Percentiles rank a stretch among this genome's conserved stretches.
phyloP scores from a whole-genome alignment of 1,140 invertebrate species.

The Drosophila ercepeae region DNA sequence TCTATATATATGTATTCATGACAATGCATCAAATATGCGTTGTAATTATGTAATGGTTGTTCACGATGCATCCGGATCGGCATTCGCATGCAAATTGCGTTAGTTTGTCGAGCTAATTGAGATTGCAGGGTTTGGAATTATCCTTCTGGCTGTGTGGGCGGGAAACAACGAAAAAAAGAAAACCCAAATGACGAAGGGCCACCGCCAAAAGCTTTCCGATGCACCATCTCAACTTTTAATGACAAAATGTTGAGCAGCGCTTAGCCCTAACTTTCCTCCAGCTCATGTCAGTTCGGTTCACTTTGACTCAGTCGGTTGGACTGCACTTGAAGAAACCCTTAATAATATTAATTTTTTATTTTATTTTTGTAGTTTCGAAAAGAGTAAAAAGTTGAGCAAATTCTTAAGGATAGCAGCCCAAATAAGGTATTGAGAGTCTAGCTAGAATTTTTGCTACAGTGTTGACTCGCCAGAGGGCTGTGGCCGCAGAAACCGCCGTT shows the following conservation, averaged over 20 bases:
- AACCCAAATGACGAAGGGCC: neutral
- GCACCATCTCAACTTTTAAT: slow-evolving; percentile 64
- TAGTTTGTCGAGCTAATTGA: slow-evolving; percentile 22
- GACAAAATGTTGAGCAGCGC: slow-evolving; percentile 53
- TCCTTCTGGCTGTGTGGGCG: neutral
- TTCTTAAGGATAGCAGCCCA: no score
- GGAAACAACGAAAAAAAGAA: neutral
- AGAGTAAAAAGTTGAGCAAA: neutral
- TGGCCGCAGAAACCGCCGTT: slow-evolving; percentile 59
- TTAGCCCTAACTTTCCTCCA: slow-evolving; percentile 51
- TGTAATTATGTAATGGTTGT: slow-evolving; percentile 70
- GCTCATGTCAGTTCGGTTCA: slow-evolving; percentile 25
- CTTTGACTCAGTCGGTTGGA: slow-evolving; percentile 14
- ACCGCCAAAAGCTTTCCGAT: slow-evolving; percentile 40
- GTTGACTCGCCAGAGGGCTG: slow-evolving; percentile 15
- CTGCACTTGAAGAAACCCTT: slow-evolving; percentile 2
- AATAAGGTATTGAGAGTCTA: no score
- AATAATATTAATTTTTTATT: neutral
- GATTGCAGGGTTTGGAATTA: slow-evolving; percentile 13
- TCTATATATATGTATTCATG: slow-evolving; percentile 18
- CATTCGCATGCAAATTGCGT: slow-evolving; percentile 38
- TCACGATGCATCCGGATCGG: slow-evolving; percentile 5
- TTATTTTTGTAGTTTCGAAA: neutral
- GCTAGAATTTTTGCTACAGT: slow-evolving; percentile 8
- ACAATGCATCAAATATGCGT: slow-evolving; percentile 61